Conservation (phyloP, 2,888 invertebrate genomes). For the Pyrocoelia pectoralis region DNA sequence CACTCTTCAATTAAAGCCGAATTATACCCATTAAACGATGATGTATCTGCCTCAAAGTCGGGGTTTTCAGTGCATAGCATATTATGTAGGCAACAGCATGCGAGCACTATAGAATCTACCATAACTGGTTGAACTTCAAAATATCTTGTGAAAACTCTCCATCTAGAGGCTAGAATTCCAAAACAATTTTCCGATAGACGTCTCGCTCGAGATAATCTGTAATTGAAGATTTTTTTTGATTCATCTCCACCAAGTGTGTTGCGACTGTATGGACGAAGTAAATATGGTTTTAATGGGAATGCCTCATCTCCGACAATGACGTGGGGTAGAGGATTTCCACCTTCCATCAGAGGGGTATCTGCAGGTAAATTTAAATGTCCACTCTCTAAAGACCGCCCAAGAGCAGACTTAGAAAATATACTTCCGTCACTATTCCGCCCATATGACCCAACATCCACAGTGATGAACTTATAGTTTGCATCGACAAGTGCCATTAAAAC, state of each 20-base stretch:
- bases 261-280: conserved; percentile 17
- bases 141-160: conserved; percentile 4
- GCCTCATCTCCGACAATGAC: conserved; percentile 19
- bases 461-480: conserved; percentile 38
- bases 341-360: background rate
- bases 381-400: background rate
- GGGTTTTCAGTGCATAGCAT: conserved; percentile 3
- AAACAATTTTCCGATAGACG: conserved; percentile 15
- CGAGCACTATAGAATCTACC: conserved; percentile 6
- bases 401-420: background rate
- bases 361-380: background rate
- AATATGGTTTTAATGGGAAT: conserved; percentile 24
- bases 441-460: conserved; percentile 39
- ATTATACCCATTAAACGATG: background rate
- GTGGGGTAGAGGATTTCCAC: conserved; percentile 2
- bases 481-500: conserved; percentile 42
- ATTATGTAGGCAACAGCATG: conserved; percentile 8
- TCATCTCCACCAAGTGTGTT: conserved; percentile 7
- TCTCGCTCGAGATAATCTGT: conserved; percentile 20
- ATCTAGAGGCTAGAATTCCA: conserved; percentile 1
- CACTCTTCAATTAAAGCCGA: no score
- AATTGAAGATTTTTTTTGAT: conserved; percentile 19
- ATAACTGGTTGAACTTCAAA: conserved; percentile 7
- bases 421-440: conserved; percentile 10
- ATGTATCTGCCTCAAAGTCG: conserved; percentile 3